These are phyloP conservation scores for Pseudochirops cupreus DNA, from an alignment of 2,797 vertebrate species.

Conservation along the genomic window DNA sequence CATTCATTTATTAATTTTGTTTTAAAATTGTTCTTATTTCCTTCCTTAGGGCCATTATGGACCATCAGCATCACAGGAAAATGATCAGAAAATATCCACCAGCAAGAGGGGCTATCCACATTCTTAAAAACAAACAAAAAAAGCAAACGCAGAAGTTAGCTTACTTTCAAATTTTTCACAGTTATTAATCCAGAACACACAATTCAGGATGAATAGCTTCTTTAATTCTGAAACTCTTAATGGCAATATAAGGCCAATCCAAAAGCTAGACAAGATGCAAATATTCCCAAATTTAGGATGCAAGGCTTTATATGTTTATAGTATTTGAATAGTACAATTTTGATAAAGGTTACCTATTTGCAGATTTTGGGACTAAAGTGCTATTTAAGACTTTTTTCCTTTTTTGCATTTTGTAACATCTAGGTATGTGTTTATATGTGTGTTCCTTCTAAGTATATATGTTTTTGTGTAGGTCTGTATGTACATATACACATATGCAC, in stretches of 20 bases:
- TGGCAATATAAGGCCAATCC: slow-evolving; percentile 31
- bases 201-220: slow-evolving; percentile 29
- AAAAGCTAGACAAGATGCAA: slow-evolving; percentile 13
- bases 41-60: slow-evolving; percentile 1
- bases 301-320: not conserved
- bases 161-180: slow-evolving; percentile 60
- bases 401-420: not conserved
- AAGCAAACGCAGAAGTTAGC: slow-evolving; percentile 57
- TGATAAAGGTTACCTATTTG: not conserved
- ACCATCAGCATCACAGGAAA: not conserved
- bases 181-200: slow-evolving; percentile 47
- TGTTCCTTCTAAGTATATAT: not conserved
- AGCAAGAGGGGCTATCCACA: slow-evolving; percentile 4
- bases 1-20: slow-evolving; percentile 47
- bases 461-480: not conserved
- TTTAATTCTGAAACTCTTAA: slow-evolving; percentile 38
- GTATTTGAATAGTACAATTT: not conserved
- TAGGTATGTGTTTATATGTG: not conserved
- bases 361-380: not conserved
- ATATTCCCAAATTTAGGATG: not conserved
- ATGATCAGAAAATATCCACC: slow-evolving; percentile 15
- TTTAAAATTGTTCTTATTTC: slow-evolving; percentile 2
- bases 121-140: not conserved
- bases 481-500: not conserved
- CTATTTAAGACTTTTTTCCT: not conserved